Evolutionary conservation across 2,888 invertebrate species (phyloP).

Genomic region (Drosophila hamatofila): DNA sequence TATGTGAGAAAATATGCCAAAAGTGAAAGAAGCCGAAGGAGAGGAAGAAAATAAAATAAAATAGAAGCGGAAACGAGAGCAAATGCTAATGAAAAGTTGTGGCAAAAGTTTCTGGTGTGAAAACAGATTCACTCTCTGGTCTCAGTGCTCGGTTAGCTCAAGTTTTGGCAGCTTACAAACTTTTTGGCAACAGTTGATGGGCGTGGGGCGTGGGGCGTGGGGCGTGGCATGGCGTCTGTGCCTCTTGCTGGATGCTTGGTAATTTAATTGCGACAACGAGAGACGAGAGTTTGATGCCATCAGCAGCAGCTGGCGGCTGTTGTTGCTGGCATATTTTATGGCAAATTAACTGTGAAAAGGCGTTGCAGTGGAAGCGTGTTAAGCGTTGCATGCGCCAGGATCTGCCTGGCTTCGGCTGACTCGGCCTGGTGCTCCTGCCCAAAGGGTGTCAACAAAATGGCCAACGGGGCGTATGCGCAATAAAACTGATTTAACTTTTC

Average conservation of each 20-base stretch:
- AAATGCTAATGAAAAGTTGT: conserved; percentile 52
- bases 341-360: conserved; percentile 72
- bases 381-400: conserved; percentile 32
- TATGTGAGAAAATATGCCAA: conserved; percentile 62
- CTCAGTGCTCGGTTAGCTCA: conserved; percentile 30
- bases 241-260: conserved; percentile 40
- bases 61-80: conserved; percentile 38
- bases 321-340: conserved; percentile 67
- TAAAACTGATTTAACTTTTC: conserved; percentile 18
- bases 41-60: conserved; percentile 28
- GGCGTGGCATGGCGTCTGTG: neutral
- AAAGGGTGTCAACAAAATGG: conserved; percentile 15
- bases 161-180: conserved; percentile 74
- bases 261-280: conserved; percentile 74
- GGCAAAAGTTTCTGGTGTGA: conserved; percentile 64
- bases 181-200: conserved; percentile 75
- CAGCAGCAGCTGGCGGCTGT: conserved; percentile 43
- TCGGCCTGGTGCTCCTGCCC: conserved; percentile 14
- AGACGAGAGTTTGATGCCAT: conserved; percentile 49
- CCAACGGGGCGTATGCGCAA: conserved; percentile 37
- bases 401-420: conserved; percentile 11
- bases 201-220: neutral
- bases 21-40: conserved; percentile 43
- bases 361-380: conserved; percentile 65
- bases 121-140: conserved; percentile 43